Conservation (phyloP, 2,797 vertebrate species). For the Catamblyrhynchus diadema region DNA sequence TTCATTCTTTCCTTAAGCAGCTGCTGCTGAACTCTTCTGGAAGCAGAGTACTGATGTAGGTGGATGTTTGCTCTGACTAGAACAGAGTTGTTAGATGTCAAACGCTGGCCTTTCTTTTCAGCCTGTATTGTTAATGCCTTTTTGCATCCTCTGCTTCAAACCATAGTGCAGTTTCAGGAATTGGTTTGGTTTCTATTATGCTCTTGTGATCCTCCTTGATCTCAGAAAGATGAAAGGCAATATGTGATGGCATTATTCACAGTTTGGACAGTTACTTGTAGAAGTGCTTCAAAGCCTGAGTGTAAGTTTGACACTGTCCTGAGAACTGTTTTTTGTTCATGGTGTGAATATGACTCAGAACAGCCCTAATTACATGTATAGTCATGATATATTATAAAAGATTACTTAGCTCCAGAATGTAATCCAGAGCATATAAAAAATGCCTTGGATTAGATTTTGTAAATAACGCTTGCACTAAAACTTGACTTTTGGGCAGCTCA, state of each 20-base stretch:
- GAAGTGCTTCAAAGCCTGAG: not conserved
- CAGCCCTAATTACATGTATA: not conserved
- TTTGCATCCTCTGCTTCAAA: not conserved
- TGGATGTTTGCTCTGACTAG: not conserved
- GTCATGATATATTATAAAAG: not conserved
- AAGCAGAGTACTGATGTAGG: not conserved
- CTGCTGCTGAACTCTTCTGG: not conserved
- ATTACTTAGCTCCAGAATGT: not conserved
- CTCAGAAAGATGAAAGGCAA: not conserved
- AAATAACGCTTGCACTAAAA: not conserved
- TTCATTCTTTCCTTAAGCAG: not conserved
- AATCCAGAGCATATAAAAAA: not conserved
- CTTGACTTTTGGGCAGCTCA: not conserved
- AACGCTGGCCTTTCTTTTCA: not conserved
- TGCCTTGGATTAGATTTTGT: not conserved
- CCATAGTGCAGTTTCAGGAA: not conserved
- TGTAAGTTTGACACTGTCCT: not conserved
- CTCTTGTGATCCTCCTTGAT: not conserved
- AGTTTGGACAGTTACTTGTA: not conserved
- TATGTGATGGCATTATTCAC: not conserved
- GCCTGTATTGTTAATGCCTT: not conserved
- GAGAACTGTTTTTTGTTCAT: not conserved
- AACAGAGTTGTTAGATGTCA: not conserved
- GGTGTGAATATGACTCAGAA: not conserved
- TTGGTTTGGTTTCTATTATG: not conserved